phyloP scores from a whole-genome alignment of 2,113 vertebrate species.

The Callipepla squamata region DNA sequence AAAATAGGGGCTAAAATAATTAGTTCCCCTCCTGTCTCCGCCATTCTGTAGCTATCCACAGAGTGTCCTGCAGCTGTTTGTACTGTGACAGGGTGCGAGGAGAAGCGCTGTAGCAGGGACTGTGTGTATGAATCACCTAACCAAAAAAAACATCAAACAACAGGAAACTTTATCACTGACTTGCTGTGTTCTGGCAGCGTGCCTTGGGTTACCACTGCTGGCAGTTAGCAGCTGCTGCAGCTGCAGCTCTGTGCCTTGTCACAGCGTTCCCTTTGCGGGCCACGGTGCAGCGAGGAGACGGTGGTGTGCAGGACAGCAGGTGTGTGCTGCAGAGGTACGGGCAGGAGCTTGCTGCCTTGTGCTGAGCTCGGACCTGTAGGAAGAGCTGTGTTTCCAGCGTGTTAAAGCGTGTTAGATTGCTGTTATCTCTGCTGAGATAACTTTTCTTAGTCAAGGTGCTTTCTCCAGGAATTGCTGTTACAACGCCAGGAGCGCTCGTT shows the following conservation, averaged over 20 bases:
- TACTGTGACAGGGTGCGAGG: background rate
- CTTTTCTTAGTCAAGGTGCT: background rate
- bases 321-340: accelerated
- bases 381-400: background rate
- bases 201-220: accelerated
- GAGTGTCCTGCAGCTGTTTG: background rate
- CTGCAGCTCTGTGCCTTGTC: background rate
- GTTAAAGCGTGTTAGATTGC: background rate
- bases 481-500: accelerated
- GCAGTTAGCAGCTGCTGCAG: slow-evolving; percentile 29
- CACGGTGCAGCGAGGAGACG: background rate
- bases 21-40: too few species aligned
- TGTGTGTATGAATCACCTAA: background rate
- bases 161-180: slow-evolving; percentile 8
- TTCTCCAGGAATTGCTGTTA: background rate
- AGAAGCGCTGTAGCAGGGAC: background rate
- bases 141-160: background rate
- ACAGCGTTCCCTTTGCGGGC: background rate
- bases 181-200: background rate
- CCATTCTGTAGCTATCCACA: background rate
- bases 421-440: background rate
- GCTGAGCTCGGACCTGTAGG: background rate
- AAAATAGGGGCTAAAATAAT: background rate
- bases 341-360: background rate
- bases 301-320: background rate